A percentile compares a stretch with the other conserved stretches of the same genome.
These are phyloP conservation scores for Orycteropus afer DNA, from an alignment of 2,113 vertebrate genomes.

Conservation along the genomic window DNA sequence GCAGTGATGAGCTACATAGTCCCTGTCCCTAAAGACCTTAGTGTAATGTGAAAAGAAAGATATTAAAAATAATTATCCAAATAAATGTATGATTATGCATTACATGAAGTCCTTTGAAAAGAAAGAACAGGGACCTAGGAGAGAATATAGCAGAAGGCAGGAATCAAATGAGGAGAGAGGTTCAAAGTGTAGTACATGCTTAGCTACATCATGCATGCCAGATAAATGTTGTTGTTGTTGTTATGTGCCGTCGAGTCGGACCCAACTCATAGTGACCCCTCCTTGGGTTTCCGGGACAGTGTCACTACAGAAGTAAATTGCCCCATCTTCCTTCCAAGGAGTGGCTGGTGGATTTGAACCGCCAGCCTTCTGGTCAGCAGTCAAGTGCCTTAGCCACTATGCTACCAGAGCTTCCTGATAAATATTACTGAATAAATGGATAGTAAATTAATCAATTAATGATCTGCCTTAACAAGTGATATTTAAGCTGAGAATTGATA, in stretches of 20 bases:
- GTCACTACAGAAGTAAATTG: too few species aligned
- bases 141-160: background rate
- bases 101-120: background rate
- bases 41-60: background rate
- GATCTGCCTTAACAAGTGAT: background rate
- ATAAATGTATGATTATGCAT: background rate
- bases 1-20: background rate
- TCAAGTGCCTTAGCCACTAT: too few species aligned
- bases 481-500: slow-evolving; percentile 20
- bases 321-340: too few species aligned
- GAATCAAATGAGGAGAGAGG: background rate
- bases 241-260: too few species aligned
- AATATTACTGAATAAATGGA: background rate
- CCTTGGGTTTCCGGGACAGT: too few species aligned
- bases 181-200: background rate
- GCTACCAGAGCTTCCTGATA: too few species aligned
- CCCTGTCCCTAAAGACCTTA: slow-evolving; percentile 10
- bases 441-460: background rate
- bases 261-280: too few species aligned
- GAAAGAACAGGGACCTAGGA: background rate
- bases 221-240: background rate
- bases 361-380: too few species aligned
- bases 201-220: background rate
- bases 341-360: too few species aligned
- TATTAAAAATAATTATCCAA: background rate